Evolutionary conservation across 2,113 vertebrate genomes (phyloP).

Genomic region (Peromyscus californicus): DNA sequence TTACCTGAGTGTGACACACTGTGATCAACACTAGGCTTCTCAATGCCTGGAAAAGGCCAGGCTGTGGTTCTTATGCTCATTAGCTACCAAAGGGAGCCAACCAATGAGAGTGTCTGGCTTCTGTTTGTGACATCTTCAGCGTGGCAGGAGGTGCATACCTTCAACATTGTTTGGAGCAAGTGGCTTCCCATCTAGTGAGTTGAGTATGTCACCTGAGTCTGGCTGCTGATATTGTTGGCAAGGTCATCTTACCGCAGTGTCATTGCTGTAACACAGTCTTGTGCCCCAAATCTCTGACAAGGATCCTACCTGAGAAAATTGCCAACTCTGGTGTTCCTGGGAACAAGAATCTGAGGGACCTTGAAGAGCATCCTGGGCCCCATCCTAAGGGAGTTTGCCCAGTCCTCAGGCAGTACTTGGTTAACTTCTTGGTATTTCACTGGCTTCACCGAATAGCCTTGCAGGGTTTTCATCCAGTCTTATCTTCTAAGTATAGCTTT

Average conservation of each 20-base stretch:
- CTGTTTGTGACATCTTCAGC: background rate
- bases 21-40: background rate
- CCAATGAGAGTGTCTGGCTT: background rate
- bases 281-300: background rate
- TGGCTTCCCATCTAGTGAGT: background rate
- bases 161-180: background rate
- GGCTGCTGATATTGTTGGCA: too few species aligned
- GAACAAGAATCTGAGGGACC: background rate
- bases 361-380: too few species aligned
- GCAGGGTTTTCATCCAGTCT: background rate
- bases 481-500: background rate
- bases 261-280: too few species aligned
- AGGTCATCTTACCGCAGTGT: background rate
- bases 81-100: background rate
- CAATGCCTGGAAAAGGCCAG: background rate
- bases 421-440: too few species aligned
- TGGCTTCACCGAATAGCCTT: background rate
- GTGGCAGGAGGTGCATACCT: fast-evolving
- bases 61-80: background rate
- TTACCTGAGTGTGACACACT: fast-evolving
- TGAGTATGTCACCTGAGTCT: background rate
- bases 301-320: background rate
- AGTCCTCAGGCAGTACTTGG: background rate
- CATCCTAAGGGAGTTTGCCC: background rate
- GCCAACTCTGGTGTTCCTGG: background rate